Conservation (phyloP, 2,113 vertebrate species). For the Cygnus atratus region DNA sequence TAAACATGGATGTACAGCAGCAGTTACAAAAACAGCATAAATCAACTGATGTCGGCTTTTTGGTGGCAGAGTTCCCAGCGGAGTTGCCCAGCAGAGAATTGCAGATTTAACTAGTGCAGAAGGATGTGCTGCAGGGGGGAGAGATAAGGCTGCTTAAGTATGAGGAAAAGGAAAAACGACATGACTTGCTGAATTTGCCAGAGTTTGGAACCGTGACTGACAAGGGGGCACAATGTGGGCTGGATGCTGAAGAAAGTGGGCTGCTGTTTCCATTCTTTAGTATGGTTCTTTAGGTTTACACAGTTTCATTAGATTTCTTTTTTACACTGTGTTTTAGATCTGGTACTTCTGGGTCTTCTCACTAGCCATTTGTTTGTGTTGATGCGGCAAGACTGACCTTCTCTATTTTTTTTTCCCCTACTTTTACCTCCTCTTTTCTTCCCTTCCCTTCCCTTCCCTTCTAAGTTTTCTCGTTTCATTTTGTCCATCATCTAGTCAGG, state of each 20-base stretch:
- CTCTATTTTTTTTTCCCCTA: neutral
- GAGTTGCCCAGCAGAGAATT: neutral
- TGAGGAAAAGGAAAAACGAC: neutral
- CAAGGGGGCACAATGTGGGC: accelerated
- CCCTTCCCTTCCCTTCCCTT: neutral
- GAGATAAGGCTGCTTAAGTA: neutral
- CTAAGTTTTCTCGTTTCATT: neutral
- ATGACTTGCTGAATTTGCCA: neutral
- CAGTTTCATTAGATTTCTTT: neutral
- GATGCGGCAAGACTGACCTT: neutral
- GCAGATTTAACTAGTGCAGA: neutral
- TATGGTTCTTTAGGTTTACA: neutral
- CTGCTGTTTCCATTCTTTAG: neutral
- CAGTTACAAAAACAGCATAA: neutral
- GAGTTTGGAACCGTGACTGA: neutral
- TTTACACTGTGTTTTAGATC: neutral
- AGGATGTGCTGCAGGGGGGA: neutral
- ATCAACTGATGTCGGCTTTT: neutral
- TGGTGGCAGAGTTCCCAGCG: neutral
- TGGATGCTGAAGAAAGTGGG: neutral
- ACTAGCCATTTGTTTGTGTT: neutral
- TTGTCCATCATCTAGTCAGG: neutral
- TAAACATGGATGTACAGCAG: conserved; percentile 20
- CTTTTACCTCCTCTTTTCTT: neutral
- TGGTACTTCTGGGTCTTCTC: neutral